Evolutionary conservation across 2,888 invertebrate species (phyloP).

Genomic region (Acleris laterana): DNA sequence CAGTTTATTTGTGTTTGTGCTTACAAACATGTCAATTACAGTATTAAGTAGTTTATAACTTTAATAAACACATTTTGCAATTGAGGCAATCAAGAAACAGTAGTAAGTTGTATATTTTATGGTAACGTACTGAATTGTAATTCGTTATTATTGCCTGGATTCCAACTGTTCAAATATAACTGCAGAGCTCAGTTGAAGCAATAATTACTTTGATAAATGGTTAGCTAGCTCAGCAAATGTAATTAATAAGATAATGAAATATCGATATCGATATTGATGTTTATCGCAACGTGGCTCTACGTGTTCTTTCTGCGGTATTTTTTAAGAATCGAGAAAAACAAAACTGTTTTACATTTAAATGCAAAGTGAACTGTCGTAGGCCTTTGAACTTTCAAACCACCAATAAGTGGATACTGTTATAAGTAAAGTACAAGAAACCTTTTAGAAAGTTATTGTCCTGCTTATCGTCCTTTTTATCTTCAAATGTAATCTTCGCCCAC

Average conservation of each 20-base stretch:
- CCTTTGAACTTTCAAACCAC: conserved; percentile 32
- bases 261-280: conserved; percentile 4
- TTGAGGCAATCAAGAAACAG: not conserved
- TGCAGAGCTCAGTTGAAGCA: not conserved
- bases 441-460: not conserved
- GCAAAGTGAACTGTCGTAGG: conserved; percentile 4
- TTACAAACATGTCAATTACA: conserved; percentile 2
- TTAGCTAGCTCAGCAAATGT: not conserved
- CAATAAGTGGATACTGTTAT: conserved; percentile 6
- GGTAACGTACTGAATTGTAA: not conserved
- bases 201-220: not conserved
- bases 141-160: conserved; percentile 3
- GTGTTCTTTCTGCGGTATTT: conserved; percentile 1
- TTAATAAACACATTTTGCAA: conserved; percentile 5
- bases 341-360: conserved; percentile 1
- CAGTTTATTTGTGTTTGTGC: conserved; percentile 4
- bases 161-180: conserved; percentile 4
- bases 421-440: conserved; percentile 1
- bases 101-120: not conserved
- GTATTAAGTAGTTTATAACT: not conserved
- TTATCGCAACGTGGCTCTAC: not conserved
- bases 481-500: no score
- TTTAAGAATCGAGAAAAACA: conserved; percentile 6
- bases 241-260: conserved; percentile 5
- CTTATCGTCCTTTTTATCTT: not conserved